Base-by-base conservation (phyloP, 2,797 vertebrate genomes). In the Hybognathus amarus region DNA sequence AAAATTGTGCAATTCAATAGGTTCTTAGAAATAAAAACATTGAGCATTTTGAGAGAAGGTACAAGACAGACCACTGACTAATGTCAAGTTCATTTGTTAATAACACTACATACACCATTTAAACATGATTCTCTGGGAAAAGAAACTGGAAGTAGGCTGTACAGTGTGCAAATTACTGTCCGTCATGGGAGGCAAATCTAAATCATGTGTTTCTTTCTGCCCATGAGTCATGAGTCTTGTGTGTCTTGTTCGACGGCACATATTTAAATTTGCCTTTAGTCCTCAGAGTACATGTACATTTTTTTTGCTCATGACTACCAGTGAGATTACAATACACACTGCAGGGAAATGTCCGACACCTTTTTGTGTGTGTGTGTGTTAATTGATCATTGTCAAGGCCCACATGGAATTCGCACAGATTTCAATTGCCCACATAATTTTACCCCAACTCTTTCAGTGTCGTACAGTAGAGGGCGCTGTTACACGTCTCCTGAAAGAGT, bases 1-100 rank as follows among this genome's bases (percentile, higher is more conserved):
- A 96, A 95, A 96, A 94, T 95, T 97, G 96, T 98, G 96, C 96
- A 97, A 97, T 94, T 96, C 94, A 94, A 94, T 90, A 91, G 92
- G 94, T 94, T 94, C 92, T 95, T 93, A 93, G 94, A 96, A 96
- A 96, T 93, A 94, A 86, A 83, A 80, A 42, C 66, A 68, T 36
- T 89, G 87, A 92, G 85, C 90, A 89, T 91, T 91, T 91, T 85
- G 81, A 90, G 87, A 89, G 91, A 93, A 92, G 89, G 91, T 93
- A 94, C 92, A 92, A 91, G 91, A 94, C 93, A 93, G 91, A 93
- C 85, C 86, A 89, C 68, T 85, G 82, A 92, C 90, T 91, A 84
- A 92, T 90, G 89, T 89, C 82, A 88, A 87, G 77, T 86, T 87
- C 70, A 89, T 90, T 90, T 89, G 93, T 95, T 94, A 93, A 93